Percentiles rank a stretch among this genome's conserved stretches.
These are phyloP conservation scores for Macquaria australasica DNA, from an alignment of 2,113 vertebrate species.

Conservation along the genomic window DNA sequence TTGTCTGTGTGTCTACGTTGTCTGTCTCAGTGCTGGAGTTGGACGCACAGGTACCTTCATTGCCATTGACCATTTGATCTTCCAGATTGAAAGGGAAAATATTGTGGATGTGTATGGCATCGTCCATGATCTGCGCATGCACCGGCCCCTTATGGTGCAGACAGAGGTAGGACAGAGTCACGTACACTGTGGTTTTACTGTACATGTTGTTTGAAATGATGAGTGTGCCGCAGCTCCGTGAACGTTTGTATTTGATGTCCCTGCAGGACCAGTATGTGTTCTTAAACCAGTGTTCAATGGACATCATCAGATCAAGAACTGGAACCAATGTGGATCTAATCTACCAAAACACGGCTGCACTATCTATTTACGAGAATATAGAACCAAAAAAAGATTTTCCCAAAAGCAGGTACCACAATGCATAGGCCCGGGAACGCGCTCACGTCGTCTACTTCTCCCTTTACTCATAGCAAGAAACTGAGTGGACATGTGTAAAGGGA, in stretches of 20 bases:
- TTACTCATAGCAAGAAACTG: neutral
- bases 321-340: conserved; percentile 92
- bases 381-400: conserved; percentile 55
- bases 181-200: neutral
- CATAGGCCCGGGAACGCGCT: conserved; percentile 7
- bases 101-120: conserved; percentile 90
- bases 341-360: conserved; percentile 92
- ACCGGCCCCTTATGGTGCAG: conserved; percentile 96
- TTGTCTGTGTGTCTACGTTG: neutral
- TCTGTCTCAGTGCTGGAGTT: conserved; percentile 90
- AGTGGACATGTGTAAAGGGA: conserved; percentile 46
- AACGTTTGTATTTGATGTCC: conserved; percentile 12
- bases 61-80: conserved; percentile 92
- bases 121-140: conserved; percentile 93
- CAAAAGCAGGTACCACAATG: conserved; percentile 23
- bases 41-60: conserved; percentile 97
- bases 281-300: conserved; percentile 94
- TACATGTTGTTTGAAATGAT: neutral
- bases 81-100: conserved; percentile 94
- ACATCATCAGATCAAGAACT: conserved; percentile 92
- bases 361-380: conserved; percentile 92
- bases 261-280: conserved; percentile 95
- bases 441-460: conserved; percentile 2
- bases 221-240: neutral
- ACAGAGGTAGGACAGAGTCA: conserved; percentile 90